Evolutionary conservation across 2,113 vertebrate genomes (phyloP), one percentile per base, ranked within the genome.

Genomic region (Phoxinus phoxinus): DNA sequence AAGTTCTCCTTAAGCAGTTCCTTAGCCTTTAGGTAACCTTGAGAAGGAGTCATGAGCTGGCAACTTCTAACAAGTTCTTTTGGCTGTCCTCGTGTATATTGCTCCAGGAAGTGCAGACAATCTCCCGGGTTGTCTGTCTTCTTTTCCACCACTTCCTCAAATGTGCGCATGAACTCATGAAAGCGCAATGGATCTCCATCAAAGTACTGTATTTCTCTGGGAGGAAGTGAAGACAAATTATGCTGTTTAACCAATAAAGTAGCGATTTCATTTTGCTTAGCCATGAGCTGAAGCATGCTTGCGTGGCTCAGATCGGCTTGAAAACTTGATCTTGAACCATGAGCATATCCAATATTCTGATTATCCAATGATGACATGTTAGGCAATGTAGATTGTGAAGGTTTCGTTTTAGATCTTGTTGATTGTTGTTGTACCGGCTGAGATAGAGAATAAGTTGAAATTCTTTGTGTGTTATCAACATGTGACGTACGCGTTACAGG

Each of bases 61-160:
- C 75, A 78, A 79, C 76, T 79, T 79, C 4, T 19, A 35, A 86
- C 77, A 6, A 86, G 61, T 21, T 71, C 15, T 59, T 69, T 69
- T 1, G 77, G 46, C 19, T 72, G 61, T 17, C 77, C 85, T 10
- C 35, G 56, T 35, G 84, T 86, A 25, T 80, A 81, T 53, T 86
- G 84, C 63, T 69, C 63, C 27, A 86, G 32, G 27, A 44, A 86
- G n/a, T 86, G 71, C 41, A 86, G 53, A n/a, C 56, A 41, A 27
- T 86, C 85, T 2, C 37, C 37, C 30, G 10, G 12, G 23, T 5
- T 25, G 3, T 32, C n/a, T 35, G 78, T 32, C 44, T 48, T 86
- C 12, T 35, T 27, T 19, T 86, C 69, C 30, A 85, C 48, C 6
- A 37, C 30, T 10, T 85, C 75, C 51, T 85, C 76, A 80, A 71